Evolutionary conservation across 2,797 vertebrate genomes (phyloP).

Genomic region (Ceryle rudis): DNA sequence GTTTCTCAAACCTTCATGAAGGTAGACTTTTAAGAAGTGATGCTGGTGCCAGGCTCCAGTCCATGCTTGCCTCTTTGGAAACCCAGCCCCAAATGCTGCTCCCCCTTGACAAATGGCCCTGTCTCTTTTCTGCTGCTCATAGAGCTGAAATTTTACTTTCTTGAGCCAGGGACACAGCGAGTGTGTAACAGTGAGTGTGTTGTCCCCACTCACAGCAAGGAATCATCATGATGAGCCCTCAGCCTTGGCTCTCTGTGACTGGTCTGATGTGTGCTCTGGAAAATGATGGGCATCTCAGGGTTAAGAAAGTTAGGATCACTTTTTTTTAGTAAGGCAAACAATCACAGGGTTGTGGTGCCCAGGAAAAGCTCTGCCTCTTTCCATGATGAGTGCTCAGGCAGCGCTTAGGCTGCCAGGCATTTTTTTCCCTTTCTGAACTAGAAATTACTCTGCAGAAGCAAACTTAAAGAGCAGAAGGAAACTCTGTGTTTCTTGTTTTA

Average conservation of each 20-base stretch:
- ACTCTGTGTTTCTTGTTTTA: not conserved
- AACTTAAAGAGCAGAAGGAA: not conserved
- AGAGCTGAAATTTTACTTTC: not conserved
- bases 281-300: not conserved
- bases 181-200: rapidly evolving
- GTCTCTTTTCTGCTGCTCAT: not conserved
- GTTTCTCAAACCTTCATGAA: not conserved
- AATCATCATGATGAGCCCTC: rapidly evolving
- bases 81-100: not conserved
- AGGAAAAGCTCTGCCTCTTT: constrained; percentile 34
- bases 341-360: not conserved
- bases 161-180: not conserved
- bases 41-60: not conserved
- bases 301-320: constrained; percentile 23
- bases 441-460: not conserved
- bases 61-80: not conserved
- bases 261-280: not conserved
- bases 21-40: not conserved
- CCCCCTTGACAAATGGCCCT: not conserved
- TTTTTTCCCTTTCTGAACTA: constrained; percentile 57
- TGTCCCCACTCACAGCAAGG: rapidly evolving
- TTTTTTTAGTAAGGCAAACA: constrained; percentile 37
- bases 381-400: constrained; percentile 41
- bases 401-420: constrained; percentile 26
- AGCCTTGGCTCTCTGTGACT: not conserved